These are phyloP conservation scores for Drosophila mulleri DNA, from an alignment of 2,888 invertebrate species.

Conservation along the genomic window DNA sequence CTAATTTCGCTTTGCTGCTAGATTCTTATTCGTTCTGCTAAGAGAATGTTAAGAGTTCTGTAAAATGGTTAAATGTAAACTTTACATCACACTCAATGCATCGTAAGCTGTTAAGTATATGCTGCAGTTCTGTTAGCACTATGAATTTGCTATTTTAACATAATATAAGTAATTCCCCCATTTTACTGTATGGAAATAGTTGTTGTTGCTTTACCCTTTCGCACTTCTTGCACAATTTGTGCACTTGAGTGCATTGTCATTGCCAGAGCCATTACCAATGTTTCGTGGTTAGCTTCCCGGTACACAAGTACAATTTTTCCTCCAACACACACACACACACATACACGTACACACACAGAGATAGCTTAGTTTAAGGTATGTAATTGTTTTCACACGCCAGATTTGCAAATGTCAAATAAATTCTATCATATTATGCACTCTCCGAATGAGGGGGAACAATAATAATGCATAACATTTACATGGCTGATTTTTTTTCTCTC, in stretches of 20 bases:
- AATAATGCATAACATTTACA: slow-evolving; percentile 40
- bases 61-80: neutral
- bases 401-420: slow-evolving; percentile 73
- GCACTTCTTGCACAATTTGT: slow-evolving; percentile 30
- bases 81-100: neutral
- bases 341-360: neutral
- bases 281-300: slow-evolving; percentile 39
- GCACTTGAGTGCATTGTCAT: slow-evolving; percentile 47
- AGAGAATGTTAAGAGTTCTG: neutral
- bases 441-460: slow-evolving; percentile 6
- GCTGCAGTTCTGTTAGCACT: neutral
- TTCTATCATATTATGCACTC: slow-evolving; percentile 63
- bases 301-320: slow-evolving; percentile 3
- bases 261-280: slow-evolving; percentile 49
- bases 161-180: neutral
- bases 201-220: slow-evolving; percentile 1
- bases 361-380: slow-evolving; percentile 40
- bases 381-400: slow-evolving; percentile 78
- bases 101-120: neutral
- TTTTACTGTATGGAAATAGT: neutral
- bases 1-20: too few relatives aligned
- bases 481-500: neutral
- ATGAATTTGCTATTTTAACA: neutral
- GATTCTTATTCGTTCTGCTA: too few relatives aligned
- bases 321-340: neutral